Base-by-base conservation (phyloP, 2,797 vertebrate species). In the Glyptemys insculpta region DNA sequence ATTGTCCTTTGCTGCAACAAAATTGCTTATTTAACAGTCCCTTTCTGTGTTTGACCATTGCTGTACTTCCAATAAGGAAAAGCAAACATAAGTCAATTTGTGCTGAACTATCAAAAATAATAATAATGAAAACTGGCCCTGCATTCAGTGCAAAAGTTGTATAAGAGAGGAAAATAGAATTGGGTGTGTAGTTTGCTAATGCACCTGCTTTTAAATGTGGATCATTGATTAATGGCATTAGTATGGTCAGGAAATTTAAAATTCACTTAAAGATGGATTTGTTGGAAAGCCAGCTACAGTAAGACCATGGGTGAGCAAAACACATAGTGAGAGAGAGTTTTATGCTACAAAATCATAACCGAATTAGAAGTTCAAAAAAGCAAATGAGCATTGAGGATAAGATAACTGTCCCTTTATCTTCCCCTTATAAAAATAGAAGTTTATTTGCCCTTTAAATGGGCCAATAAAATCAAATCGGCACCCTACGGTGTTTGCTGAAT, bases 391-490 rank as follows among this genome's bases (percentile, higher is more conserved):
- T 83, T 79, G 49, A 93, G 49, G 91, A 82, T 52, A 92, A 88
- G 57, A 91, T 97, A 97, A 97, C 95, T 97, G 96, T 80, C 84
- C 89, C 95, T 98, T 97, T 96, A 95, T 95, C 92, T 96, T 96
- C 96, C 94, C 47, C 83, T 96, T 97, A 86, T 85, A 93, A 95
- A 98, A 98, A 89, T 81, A 96, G 97, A 94, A 79, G 56, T 95
- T 96, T 97, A 84, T 97, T 98, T 98, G 84, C 79, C 95, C 96
- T 97, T 97, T 97, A 97, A 98, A 97, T 96, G 91, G 92, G 29
- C 81, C 86, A 89, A 56, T 96, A 94, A 97, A 98, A 95, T 96
- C 65, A 94, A 97, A 95, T 86, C 95, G 90, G 94, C 94, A 96
- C 88, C 90, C 87, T 90, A 41, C 83, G 56, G 88, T 94, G 88